Evolutionary conservation across 2,113 vertebrate species (phyloP), one percentile per base, ranked within the genome.

Genomic region (Salminus brasiliensis): DNA sequence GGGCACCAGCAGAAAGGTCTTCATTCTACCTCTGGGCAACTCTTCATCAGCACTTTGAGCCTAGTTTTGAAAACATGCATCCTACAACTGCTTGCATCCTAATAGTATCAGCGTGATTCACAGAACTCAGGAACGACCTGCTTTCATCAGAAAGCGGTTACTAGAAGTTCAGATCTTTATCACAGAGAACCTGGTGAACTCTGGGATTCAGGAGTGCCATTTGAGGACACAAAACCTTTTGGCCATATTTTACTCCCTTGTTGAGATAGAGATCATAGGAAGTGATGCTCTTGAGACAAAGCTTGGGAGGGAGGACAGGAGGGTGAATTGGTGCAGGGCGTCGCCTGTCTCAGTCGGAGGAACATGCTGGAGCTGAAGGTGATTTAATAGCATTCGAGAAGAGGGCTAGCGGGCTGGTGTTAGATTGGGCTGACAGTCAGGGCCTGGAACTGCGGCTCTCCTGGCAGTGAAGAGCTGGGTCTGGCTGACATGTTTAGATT

Each of bases 401-500:
- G 39, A 78, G 65, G 59, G 66, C 71, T 36, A 72, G 52, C 32
- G 49, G 69, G 53, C 71, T 59, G 41, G 32, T 27, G 34, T 72
- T 59, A 74, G 57, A 79, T 30, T 12, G 36, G 75, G 65, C 45
- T 63, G 52, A 83, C 30, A 60, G 23, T 59, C 55, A 59, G 32
- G 36, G 36, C 47, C 45, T 69, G 71, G 49, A 83, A 36, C 27
- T 72, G 72, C 45, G 71, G 15, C 63, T 53, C n/a, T 59, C 49
- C 29, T 59, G 72, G 79, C 79, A 74, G 49, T 7, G 53, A 67
- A 57, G 34, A 57, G 30, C 68, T 45, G 15, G 36, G 57, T 15
- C 45, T 47, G 45, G 21, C 63, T 74, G 79, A 73, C 78, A 72
- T 79, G 78, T 79, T 79, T 55, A 55, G 10, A 55, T 52, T 63